Evolutionary conservation across 2,888 invertebrate genomes (phyloP), one percentile per base, ranked within the genome.

Genomic region (Invenusta paracnida): DNA sequence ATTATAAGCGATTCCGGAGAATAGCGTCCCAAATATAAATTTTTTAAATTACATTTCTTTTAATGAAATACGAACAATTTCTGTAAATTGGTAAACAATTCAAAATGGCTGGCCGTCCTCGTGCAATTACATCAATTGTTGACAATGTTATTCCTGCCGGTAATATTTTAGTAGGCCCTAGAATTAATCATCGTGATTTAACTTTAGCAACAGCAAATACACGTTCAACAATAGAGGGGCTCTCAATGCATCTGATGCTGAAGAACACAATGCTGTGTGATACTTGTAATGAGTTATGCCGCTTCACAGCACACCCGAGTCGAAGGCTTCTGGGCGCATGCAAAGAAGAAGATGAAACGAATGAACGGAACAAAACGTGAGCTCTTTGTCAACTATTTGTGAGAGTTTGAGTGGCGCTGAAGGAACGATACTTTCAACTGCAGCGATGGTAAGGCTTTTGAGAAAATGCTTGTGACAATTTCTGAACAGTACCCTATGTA

Each of bases 401-500:
- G 11, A 30, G 82, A 82, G 23, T 28, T 82, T 11, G 82, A 82
- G 23, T 82, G 82, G 82, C 11, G 82, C 29, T 82, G 82, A 30
- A 28, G 82, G 11, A 82, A 82, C 28, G 29, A 82, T 23, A 82
- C 82, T 13, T 82, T 25, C n/a, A 13, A 5, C 29, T 28, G 23
- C 29, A 30, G 82, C 11, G 82, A 30, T n/a, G 82, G 30, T n/a
- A 30, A 82, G 29, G 28, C 11, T 82, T n/a, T n/a, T n/a, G n/a
- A n/a, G n/a, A n/a, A n/a, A n/a, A n/a, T n/a, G n/a, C n/a, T n/a
- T 82, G 11, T 82, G 48, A 48, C 48, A 5, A 48, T 48, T 48
- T 5, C 28, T 13, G 23, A 79, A 79, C 23, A 23, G 81, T 25
- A 79, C 81, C 23, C 5, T 79, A 79, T 79, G 5, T n/a, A 5